Evolutionary conservation across 92 coral and sea anemone genomes (phyloP).

Genomic region (Anthopleura xanthogrammica): DNA sequence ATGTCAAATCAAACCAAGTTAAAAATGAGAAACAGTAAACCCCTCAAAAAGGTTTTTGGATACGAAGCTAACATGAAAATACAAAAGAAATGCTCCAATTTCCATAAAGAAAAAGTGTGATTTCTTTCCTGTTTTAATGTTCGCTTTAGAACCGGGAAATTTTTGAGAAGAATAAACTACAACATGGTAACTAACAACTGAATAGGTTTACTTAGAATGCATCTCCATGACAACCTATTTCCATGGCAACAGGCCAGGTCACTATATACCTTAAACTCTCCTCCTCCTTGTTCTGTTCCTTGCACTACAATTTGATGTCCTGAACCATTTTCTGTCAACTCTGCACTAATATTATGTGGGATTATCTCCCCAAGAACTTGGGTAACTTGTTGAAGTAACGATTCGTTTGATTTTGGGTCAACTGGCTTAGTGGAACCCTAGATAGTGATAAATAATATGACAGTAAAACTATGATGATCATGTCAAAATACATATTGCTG

Average conservation of each 20-base stretch:
- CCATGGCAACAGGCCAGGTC: background rate
- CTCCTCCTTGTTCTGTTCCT: conserved; percentile 70
- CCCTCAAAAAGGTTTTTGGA: too few relatives aligned
- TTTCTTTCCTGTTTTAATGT: too few relatives aligned
- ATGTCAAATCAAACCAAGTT: too few relatives aligned
- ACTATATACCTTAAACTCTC: conserved; percentile 63
- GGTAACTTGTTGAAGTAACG: conserved; percentile 81
- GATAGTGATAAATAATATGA: background rate
- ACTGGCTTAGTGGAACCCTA: conserved; percentile 26
- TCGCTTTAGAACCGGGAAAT: too few relatives aligned
- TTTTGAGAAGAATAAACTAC: too few relatives aligned
- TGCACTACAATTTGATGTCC: conserved; percentile 85
- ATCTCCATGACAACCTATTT: background rate
- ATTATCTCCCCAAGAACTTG: conserved; percentile 83
- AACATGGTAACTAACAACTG: too few relatives aligned
- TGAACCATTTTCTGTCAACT: conserved; percentile 64
- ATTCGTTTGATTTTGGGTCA: conserved; percentile 52
- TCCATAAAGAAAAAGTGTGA: background rate
- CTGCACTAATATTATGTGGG: conserved; percentile 77
- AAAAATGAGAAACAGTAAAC: too few relatives aligned
- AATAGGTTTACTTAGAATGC: background rate
- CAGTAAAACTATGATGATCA: background rate
- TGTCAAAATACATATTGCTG: too few relatives aligned
- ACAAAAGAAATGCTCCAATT: too few relatives aligned
- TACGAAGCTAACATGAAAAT: too few relatives aligned